Percentiles rank a stretch among this genome's conserved stretches.
These are phyloP conservation scores for Platyscapa corneri DNA, from an alignment of 1,140 invertebrate species.

Conservation along the genomic window DNA sequence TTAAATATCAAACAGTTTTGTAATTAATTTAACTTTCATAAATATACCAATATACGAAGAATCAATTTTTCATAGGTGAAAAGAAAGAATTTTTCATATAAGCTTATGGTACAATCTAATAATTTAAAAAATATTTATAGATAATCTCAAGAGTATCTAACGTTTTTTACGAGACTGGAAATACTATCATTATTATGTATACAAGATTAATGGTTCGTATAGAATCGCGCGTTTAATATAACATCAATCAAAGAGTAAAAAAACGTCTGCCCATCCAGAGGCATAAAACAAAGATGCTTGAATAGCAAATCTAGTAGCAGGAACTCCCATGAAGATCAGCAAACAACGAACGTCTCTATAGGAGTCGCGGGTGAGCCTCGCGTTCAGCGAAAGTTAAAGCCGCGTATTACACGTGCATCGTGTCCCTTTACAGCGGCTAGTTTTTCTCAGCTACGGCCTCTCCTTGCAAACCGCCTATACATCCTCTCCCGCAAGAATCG, in stretches of 20 bases:
- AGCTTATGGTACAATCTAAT: no score
- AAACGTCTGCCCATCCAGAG: background rate
- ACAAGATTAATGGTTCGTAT: background rate
- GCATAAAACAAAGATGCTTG: background rate
- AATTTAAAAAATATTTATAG: no score
- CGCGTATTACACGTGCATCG: background rate
- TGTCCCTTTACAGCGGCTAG: background rate
- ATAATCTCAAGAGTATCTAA: background rate
- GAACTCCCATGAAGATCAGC: background rate
- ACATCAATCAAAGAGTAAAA: background rate
- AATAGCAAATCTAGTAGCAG: background rate
- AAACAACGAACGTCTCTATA: conserved; percentile 29
- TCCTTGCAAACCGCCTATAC: background rate
- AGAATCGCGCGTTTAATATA: background rate
- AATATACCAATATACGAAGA: background rate
- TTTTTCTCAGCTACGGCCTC: background rate
- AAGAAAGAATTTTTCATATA: no score
- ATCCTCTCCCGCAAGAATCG: background rate
- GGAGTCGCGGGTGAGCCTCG: background rate
- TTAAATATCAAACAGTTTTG: background rate
- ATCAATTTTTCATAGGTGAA: no score
- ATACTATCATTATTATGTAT: background rate
- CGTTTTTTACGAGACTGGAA: background rate
- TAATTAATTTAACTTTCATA: background rate
- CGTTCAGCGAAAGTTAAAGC: background rate